Conservation (phyloP, 2,797 vertebrate species). For the Halcyon badia region DNA sequence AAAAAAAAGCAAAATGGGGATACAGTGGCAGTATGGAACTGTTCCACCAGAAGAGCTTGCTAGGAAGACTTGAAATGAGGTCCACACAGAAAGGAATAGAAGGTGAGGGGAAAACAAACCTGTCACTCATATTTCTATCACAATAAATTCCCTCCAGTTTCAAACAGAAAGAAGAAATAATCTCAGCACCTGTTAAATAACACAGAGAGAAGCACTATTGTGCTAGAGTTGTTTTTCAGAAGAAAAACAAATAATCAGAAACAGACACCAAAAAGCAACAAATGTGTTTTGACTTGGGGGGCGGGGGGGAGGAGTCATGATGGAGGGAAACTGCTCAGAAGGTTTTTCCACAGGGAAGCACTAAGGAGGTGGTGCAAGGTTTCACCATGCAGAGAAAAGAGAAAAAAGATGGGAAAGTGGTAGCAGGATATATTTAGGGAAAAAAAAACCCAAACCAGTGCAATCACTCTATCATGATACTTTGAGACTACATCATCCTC, state of each 20-base stretch:
- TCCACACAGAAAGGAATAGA: not conserved
- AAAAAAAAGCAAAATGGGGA: not conserved
- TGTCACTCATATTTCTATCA: not conserved
- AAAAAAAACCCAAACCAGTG: not conserved
- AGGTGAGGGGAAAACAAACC: accelerated
- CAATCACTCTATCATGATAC: not conserved
- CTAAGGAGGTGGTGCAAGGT: not conserved
- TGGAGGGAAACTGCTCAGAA: not conserved
- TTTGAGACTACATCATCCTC: not conserved
- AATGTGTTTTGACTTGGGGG: not conserved
- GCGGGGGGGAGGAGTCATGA: accelerated
- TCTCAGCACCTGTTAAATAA: not conserved
- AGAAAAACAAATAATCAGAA: not conserved
- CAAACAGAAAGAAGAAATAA: not conserved
- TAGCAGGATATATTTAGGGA: not conserved
- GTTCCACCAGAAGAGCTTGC: not conserved
- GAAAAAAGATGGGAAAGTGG: not conserved
- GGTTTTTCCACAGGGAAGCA: not conserved
- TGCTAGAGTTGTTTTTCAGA: not conserved
- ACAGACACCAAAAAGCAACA: not conserved
- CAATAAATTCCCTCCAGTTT: not conserved
- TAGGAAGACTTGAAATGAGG: not conserved
- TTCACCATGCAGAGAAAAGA: not conserved
- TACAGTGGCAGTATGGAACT: not conserved
- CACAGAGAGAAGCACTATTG: not conserved